Percentiles rank a stretch among this genome's conserved stretches.
Evolutionary conservation across 2,797 vertebrate genomes (phyloP).

Genomic region (Coluber constrictor): DNA sequence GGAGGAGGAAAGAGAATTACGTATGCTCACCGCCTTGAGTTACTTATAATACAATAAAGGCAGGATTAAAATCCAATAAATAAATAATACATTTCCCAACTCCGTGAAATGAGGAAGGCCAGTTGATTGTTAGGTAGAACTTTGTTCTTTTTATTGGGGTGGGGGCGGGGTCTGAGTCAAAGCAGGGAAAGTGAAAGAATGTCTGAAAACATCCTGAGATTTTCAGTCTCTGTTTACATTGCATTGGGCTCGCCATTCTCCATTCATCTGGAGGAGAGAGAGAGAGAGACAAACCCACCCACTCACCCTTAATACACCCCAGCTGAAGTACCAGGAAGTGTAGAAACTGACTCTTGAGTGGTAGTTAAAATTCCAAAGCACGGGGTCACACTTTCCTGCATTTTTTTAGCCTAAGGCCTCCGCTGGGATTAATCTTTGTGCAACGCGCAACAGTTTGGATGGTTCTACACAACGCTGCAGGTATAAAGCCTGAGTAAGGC

Average conservation of each 20-base stretch:
- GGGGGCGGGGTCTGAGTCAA: background rate
- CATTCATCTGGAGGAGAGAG: background rate
- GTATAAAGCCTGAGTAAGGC: background rate
- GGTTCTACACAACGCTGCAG: background rate
- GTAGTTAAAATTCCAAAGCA: background rate
- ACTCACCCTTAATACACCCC: background rate
- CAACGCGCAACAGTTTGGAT: background rate
- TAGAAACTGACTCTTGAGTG: background rate
- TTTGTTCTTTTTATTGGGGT: background rate
- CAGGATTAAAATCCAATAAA: background rate
- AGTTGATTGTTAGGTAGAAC: background rate
- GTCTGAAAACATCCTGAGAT: accelerated
- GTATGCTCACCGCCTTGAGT: background rate
- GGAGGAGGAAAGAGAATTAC: background rate
- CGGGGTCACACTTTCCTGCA: background rate
- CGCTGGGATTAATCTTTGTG: background rate
- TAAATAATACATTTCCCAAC: background rate
- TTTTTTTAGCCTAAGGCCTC: background rate
- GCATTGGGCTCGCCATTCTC: accelerated
- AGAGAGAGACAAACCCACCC: too few species aligned
- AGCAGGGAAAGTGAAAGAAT: slow-evolving; percentile 26
- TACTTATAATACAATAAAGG: background rate
- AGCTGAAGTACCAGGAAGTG: background rate
- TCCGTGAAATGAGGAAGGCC: background rate
- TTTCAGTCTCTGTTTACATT: background rate